Percentiles rank a stretch among this genome's conserved stretches.
phyloP scores from a whole-genome alignment of 2,113 vertebrate species.

The Bothrops jararaca region DNA sequence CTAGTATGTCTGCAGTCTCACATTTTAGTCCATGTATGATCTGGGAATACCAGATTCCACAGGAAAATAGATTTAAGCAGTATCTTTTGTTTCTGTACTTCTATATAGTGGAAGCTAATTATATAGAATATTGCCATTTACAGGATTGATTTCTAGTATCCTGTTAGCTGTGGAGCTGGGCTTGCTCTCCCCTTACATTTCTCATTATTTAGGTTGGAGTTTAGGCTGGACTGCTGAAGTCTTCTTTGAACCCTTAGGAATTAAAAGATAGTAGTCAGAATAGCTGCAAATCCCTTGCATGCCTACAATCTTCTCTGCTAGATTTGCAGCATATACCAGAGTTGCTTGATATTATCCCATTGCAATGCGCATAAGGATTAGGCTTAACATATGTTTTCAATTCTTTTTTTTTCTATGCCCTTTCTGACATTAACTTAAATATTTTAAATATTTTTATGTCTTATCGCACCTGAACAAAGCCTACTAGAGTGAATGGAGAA shows the following conservation, averaged over 20 bases:
- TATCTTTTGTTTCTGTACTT: background rate
- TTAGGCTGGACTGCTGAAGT: background rate
- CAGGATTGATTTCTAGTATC: background rate
- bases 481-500: background rate
- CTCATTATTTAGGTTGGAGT: background rate
- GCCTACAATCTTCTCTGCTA: background rate
- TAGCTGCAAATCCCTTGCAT: background rate
- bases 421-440: background rate
- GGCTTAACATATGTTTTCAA: background rate
- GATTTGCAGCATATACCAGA: background rate
- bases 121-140: background rate
- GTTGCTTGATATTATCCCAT: background rate
- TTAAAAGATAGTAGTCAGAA: background rate
- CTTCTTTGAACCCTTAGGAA: background rate
- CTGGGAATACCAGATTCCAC: background rate
- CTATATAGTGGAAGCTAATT: background rate
- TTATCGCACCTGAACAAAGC: background rate
- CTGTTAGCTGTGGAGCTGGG: background rate
- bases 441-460: background rate
- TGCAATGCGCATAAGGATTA: background rate
- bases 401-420: background rate
- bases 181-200: background rate
- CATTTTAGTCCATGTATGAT: background rate
- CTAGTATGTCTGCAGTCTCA: background rate
- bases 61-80: background rate